A percentile compares a stretch with the other conserved stretches of the same genome.
Conservation (phyloP, 2,888 invertebrate species). For the Alcis repandata region DNA sequence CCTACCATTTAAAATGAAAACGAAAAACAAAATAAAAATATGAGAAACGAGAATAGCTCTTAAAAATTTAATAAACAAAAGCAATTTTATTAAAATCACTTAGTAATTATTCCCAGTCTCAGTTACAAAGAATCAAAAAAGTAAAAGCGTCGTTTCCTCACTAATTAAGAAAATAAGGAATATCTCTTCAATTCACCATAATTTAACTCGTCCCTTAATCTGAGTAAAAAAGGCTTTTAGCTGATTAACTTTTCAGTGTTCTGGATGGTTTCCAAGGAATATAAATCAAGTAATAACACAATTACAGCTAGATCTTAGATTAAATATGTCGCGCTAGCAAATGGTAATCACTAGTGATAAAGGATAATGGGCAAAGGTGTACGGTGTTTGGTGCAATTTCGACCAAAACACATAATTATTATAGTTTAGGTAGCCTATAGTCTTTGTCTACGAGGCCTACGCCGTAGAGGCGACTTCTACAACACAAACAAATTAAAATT, state of each 20-base stretch:
- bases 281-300: conserved; percentile 81
- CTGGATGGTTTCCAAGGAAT: conserved; percentile 72
- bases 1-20: not conserved
- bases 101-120: conserved; percentile 13
- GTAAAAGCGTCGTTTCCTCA: conserved; percentile 26
- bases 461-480: too few relatives aligned
- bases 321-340: conserved; percentile 50
- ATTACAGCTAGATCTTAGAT: conserved; percentile 78
- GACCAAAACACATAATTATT: too few relatives aligned
- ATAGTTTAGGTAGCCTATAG: too few relatives aligned
- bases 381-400: too few relatives aligned
- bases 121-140: conserved; percentile 30
- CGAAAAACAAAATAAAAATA: not conserved
- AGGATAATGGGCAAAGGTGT: too few relatives aligned
- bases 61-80: conserved; percentile 20
- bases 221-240: conserved; percentile 80
- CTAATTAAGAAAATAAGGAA: conserved; percentile 69
- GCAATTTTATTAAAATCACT: conserved; percentile 26
- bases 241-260: conserved; percentile 82
- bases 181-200: conserved; percentile 70
- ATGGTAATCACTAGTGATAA: conserved; percentile 35
- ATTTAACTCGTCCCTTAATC: conserved; percentile 72
- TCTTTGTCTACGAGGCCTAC: too few relatives aligned
- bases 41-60: not conserved
- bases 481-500: too few relatives aligned